Evolutionary conservation across 2,113 vertebrate genomes (phyloP).

Genomic region (Australoheros scitulus): DNA sequence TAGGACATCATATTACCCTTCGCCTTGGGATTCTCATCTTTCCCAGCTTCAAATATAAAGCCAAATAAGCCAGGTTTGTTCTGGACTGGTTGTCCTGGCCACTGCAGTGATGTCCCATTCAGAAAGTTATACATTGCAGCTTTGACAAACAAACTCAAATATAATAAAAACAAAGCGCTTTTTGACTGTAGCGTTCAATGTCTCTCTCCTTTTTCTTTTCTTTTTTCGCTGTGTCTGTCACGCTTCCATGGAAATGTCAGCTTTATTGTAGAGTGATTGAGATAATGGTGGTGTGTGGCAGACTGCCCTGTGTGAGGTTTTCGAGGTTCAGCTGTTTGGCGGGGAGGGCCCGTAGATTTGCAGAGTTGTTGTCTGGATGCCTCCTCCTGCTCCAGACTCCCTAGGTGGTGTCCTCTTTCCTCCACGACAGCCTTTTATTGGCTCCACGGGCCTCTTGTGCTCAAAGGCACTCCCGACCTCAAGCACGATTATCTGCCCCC

Average conservation of each 20-base stretch:
- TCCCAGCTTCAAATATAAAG: constrained; percentile 26
- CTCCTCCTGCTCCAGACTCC: constrained; percentile 65
- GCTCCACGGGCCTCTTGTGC: constrained; percentile 30
- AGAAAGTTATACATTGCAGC: background rate
- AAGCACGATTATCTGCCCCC: constrained; percentile 13
- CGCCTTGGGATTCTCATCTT: constrained; percentile 61
- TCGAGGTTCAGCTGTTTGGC: constrained; percentile 67
- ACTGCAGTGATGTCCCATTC: background rate
- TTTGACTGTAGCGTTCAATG: background rate
- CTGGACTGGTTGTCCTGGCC: constrained; percentile 17
- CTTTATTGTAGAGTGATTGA: constrained; percentile 41
- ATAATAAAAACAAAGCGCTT: background rate
- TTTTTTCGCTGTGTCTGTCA: background rate
- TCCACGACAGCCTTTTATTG: constrained; percentile 38
- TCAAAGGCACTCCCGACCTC: constrained; percentile 20
- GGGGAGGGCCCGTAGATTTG: constrained; percentile 52
- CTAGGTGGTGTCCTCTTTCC: constrained; percentile 62
- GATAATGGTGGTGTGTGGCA: constrained; percentile 63
- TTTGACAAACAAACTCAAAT: constrained; percentile 6
- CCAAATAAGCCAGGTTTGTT: constrained; percentile 38
- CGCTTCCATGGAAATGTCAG: constrained; percentile 35
- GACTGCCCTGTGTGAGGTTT: constrained; percentile 55
- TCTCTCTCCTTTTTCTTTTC: background rate
- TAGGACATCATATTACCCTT: constrained; percentile 33
- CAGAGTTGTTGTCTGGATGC: constrained; percentile 73